Evolutionary conservation across 2,113 vertebrate species (phyloP).

Genomic region (Rhineura floridana): DNA sequence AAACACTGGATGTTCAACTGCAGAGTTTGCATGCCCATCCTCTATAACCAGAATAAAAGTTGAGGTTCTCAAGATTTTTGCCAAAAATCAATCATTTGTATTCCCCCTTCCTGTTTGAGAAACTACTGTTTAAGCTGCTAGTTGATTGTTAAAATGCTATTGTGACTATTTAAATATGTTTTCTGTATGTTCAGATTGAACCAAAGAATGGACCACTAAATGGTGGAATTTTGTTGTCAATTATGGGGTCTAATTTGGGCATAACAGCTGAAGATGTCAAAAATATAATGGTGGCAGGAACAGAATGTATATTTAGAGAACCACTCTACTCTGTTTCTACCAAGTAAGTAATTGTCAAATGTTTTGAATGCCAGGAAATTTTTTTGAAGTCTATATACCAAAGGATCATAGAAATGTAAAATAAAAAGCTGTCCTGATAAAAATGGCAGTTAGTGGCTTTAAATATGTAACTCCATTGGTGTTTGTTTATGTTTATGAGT

Average conservation of each 20-base stretch:
- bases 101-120: neutral
- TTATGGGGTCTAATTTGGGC: slow-evolving; percentile 94
- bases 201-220: slow-evolving; percentile 87
- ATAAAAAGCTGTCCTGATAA: neutral
- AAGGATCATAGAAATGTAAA: neutral
- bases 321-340: slow-evolving; percentile 91
- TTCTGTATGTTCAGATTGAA: slow-evolving; percentile 80
- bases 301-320: slow-evolving; percentile 81
- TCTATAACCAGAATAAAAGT: neutral
- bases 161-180: slow-evolving; percentile 33
- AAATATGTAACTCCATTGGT: neutral
- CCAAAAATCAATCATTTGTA: neutral
- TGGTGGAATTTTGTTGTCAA: slow-evolving; percentile 88
- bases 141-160: neutral
- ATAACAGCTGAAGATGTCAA: slow-evolving; percentile 84
- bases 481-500: slow-evolving; percentile 11
- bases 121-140: neutral
- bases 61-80: neutral
- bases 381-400: neutral
- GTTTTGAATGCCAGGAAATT: slow-evolving; percentile 34
- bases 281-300: slow-evolving; percentile 83
- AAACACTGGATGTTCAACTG: neutral
- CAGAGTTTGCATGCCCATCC: neutral
- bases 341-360: slow-evolving; percentile 78
- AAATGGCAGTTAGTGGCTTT: neutral